Percentiles rank a stretch among this genome's conserved stretches.
Conservation (phyloP, 2,888 invertebrate genomes). For the Brachyptera risi region DNA sequence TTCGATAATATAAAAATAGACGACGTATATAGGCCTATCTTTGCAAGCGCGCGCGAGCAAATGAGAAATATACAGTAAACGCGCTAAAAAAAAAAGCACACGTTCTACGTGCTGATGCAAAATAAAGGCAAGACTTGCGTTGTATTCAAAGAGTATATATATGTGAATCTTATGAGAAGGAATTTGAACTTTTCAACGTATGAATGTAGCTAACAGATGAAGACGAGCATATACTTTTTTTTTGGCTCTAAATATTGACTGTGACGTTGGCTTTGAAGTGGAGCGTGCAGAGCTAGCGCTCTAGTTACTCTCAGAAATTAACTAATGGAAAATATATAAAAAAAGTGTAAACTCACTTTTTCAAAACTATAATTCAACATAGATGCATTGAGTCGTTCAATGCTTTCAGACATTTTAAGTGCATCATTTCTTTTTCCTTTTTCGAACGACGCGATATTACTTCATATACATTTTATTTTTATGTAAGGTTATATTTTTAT, state of each 20-base stretch:
- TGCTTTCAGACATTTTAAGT: slow-evolving; percentile 14
- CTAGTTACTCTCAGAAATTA: background rate
- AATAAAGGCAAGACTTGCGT: background rate
- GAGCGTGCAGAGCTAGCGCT: no score
- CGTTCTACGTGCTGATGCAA: slow-evolving; percentile 3
- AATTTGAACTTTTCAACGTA: slow-evolving; percentile 3
- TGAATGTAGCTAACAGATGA: slow-evolving; percentile 3
- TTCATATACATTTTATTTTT: background rate
- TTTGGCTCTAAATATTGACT: background rate
- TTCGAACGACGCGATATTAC: slow-evolving; percentile 2
- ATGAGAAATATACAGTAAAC: background rate
- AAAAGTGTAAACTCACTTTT: slow-evolving; percentile 10
- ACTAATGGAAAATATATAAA: slow-evolving; percentile 2
- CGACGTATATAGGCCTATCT: no score
- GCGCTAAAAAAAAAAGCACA: background rate
- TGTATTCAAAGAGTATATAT: no score
- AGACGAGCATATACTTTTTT: background rate
- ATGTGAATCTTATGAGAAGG: background rate
- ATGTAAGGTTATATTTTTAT: no score
- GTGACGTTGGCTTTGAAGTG: background rate
- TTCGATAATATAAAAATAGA: slow-evolving; percentile 15
- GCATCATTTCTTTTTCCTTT: background rate
- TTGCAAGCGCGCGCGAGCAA: background rate
- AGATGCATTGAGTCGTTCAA: background rate
- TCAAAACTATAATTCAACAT: background rate